Evolutionary conservation across 1,140 invertebrate genomes (phyloP).

Genomic region (Drosophila albomicans): DNA sequence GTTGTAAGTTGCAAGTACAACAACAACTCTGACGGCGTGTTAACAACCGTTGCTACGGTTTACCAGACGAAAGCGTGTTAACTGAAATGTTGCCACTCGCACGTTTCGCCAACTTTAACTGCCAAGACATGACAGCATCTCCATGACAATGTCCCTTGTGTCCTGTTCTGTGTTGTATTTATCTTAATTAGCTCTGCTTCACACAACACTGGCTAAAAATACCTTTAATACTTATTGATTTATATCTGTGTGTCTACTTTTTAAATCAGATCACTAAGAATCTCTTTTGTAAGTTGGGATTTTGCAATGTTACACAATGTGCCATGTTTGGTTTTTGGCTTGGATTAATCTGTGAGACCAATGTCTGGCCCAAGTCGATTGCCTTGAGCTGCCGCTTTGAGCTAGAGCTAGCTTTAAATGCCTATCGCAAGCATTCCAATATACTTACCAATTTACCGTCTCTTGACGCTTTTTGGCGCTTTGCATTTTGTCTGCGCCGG

Average conservation of each 20-base stretch:
- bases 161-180: constrained; percentile 49
- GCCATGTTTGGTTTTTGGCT: constrained; percentile 7
- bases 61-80: constrained; percentile 58
- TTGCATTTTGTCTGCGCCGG: constrained; percentile 47
- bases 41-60: constrained; percentile 81
- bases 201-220: constrained; percentile 11
- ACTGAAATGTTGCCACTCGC: constrained; percentile 69
- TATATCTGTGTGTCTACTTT: not conserved
- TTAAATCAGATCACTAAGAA: not conserved
- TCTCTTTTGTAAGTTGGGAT: not conserved
- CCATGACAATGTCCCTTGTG: constrained; percentile 41
- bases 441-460: constrained; percentile 41
- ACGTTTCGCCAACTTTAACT: constrained; percentile 56
- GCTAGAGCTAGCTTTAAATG: constrained; percentile 50
- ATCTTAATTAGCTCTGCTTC: constrained; percentile 71
- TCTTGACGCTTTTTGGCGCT: constrained; percentile 37
- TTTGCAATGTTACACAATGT: not conserved
- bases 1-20: constrained; percentile 44
- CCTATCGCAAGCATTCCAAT: constrained; percentile 78
- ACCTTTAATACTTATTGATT: constrained; percentile 5
- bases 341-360: constrained; percentile 14
- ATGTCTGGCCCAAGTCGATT: constrained; percentile 32
- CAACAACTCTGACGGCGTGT: constrained; percentile 41
- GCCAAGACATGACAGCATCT: constrained; percentile 69
- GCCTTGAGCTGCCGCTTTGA: constrained; percentile 23